Conservation (phyloP, 2,888 invertebrate species). For the Coelopa pilipes region DNA sequence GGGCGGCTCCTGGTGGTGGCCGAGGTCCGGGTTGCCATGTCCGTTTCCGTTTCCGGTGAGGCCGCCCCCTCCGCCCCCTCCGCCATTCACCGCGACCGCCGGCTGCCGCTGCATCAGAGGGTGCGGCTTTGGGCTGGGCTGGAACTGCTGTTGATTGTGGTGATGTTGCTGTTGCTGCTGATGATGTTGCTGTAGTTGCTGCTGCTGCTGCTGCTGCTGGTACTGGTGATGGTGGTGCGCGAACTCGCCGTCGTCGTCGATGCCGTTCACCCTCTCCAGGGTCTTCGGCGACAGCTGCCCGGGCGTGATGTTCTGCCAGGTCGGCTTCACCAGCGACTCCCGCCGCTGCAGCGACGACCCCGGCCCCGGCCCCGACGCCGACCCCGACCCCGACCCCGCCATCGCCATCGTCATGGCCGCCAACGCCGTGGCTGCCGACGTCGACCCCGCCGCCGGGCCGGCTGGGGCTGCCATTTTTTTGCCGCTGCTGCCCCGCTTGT, state of each 20-base stretch:
- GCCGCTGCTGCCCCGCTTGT: background rate
- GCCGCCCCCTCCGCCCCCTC: conserved; percentile 9
- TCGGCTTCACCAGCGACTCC: conserved; percentile 66
- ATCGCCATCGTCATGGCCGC: conserved; percentile 4
- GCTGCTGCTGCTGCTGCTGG: conserved; percentile 35
- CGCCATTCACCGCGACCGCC: conserved; percentile 2
- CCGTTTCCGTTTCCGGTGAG: conserved; percentile 24
- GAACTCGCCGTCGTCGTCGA: conserved; percentile 58
- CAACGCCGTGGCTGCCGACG: background rate
- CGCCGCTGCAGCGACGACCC: conserved; percentile 52
- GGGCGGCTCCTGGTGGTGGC: background rate
- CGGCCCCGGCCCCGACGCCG: conserved; percentile 9
- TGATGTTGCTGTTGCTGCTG: conserved; percentile 13
- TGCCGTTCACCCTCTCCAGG: conserved; percentile 63
- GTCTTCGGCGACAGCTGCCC: conserved; percentile 64
- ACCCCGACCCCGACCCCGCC: background rate
- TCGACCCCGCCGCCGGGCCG: conserved; percentile 25
- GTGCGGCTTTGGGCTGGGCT: too few species aligned
- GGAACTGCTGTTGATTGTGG: conserved; percentile 20
- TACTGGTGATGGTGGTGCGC: conserved; percentile 39
- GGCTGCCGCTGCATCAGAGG: conserved; percentile 47
- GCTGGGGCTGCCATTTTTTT: background rate
- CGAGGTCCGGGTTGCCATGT: conserved; percentile 25
- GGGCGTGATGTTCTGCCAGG: conserved; percentile 66
- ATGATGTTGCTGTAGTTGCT: conserved; percentile 34